Base-by-base conservation (phyloP, 30 jellyfish, hydroid and myxozoan species). In the Aurelia aurita complex sp. Pacific region DNA sequence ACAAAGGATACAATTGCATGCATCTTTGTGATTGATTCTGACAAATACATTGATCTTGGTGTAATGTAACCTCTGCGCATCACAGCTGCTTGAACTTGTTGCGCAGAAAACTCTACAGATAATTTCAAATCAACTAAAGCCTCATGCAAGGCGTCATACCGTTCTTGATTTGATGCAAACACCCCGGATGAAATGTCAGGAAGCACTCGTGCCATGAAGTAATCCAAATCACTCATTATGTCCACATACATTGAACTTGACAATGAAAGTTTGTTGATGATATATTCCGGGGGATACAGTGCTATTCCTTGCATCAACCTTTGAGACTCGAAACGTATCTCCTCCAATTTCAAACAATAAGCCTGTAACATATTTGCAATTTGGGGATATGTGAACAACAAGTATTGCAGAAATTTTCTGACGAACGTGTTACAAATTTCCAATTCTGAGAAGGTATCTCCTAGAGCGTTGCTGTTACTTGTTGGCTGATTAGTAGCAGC, bases 381-480 rank as follows among this genome's bases (percentile, higher is more conserved):
- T n/a, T 61, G 70, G 36, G 70, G 70, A 23, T 61, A 61, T 61
- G 11, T 23, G 36, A n/a, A 23, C 5, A 23, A 61, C 36, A 61
- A 3, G 70, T 61, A 61, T 23, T 61, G 70, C 70, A 61, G 70
- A 61, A 61, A 61, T 35, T 23, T 61, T n/a, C 35, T 23, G 70
- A 61, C 36, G 36, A 11, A 61, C 10, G 36, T 61, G 70, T 61
- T 61, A 10, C 70, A 61, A 17, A 61, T 61, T 61, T 61, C 70
- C 32, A 61, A 6, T 23, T 61, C 70, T 61, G 33, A 61, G 13
- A 61, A 61, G 10, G 70, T 61, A 5, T 23, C 36, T 61, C 35
- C 13, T 0, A 6, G 14, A 46, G 57, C 12, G 57, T 46, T 61
- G 5, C 32, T 61, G 70, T 61, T 6, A 61, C 12, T 12, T 61